Base-by-base conservation (phyloP, 2,888 invertebrate species). In the Argyresthia albistria region DNA sequence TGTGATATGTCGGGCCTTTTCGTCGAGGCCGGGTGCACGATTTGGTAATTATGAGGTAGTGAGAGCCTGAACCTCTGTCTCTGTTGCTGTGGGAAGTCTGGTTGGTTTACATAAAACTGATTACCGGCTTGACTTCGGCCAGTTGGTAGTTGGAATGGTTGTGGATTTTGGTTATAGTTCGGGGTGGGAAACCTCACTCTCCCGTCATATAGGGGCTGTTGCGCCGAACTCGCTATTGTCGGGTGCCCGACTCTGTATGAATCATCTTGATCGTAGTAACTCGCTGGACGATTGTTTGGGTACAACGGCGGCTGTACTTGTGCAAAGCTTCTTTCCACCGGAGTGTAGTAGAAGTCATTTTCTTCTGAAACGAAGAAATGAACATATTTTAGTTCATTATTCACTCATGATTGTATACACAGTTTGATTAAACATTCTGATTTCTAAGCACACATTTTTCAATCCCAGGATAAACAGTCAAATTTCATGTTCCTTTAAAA, bases 1-100 rank as follows among this genome's bases (percentile, higher is more conserved):
- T 89, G 83, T 56, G 89, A 80, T 55, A 83, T 78, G 58, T 90
- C 90, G 43, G 91, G 91, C 63, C 86, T 79, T 64, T 88, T 86
- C 4, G 89, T 89, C 37, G 88, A 82, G 6, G 84, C 83, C 53
- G 84, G 83, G 57, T 87, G 84, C 50, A 78, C 70, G 57, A 81
- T 65, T 69, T 88, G 86, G 62, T 73, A 87, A 59, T 86, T 88
- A 54, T 75, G 84, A 49, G 87, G 86, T 55, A 78, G 61, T 35
- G 82, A 73, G 52, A 80, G 84, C 66, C 80, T 76, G 59, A 77
- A 81, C 59, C 80, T 77, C 64, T 77, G 81, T 52, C 78, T 69
- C 59, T 76, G 84, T 50, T 76, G 60, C 51, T 76, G 61, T 49
- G 66, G 66, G 59, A 81, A 79, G 62, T 88, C 83, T 50, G 86